A percentile compares a stretch with the other conserved stretches of the same genome.
phyloP scores from a whole-genome alignment of 2,113 vertebrate genomes.

The Sorex fumeus region DNA sequence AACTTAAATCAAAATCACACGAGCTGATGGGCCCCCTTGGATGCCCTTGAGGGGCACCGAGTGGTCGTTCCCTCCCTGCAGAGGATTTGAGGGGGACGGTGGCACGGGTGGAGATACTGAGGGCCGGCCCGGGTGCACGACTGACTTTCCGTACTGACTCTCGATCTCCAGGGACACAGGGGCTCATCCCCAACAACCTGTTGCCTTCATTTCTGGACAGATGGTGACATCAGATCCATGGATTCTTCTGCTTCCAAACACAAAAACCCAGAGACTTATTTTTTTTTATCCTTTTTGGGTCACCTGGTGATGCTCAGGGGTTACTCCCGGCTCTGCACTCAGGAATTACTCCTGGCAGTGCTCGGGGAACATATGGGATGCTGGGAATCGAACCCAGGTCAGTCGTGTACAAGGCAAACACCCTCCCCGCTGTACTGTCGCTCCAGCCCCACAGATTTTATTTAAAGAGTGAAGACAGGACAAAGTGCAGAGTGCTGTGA shows the following conservation, averaged over 20 bases:
- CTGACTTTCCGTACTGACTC: not conserved
- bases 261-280: not conserved
- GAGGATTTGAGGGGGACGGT: too few species aligned
- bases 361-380: too few species aligned
- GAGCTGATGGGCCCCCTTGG: slow-evolving; percentile 13
- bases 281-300: too few species aligned
- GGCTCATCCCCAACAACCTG: not conserved
- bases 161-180: not conserved
- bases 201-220: slow-evolving; percentile 33
- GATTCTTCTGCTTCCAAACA: slow-evolving; percentile 45
- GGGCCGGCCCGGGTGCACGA: not conserved
- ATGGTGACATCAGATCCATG: slow-evolving; percentile 25
- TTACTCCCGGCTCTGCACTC: too few species aligned
- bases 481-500: not conserved
- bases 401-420: too few species aligned
- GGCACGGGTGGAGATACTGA: not conserved
- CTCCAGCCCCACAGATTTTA: not conserved
- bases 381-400: too few species aligned
- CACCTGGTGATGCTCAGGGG: too few species aligned
- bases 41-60: slow-evolving; percentile 30
- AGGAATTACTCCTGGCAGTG: too few species aligned
- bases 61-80: not conserved
- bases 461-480: slow-evolving; percentile 38
- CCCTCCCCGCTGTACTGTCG: too few species aligned
- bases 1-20: slow-evolving; percentile 76